These are phyloP conservation scores for Entelurus aequoreus DNA, from an alignment of 2,113 vertebrate species.

Conservation along the genomic window DNA sequence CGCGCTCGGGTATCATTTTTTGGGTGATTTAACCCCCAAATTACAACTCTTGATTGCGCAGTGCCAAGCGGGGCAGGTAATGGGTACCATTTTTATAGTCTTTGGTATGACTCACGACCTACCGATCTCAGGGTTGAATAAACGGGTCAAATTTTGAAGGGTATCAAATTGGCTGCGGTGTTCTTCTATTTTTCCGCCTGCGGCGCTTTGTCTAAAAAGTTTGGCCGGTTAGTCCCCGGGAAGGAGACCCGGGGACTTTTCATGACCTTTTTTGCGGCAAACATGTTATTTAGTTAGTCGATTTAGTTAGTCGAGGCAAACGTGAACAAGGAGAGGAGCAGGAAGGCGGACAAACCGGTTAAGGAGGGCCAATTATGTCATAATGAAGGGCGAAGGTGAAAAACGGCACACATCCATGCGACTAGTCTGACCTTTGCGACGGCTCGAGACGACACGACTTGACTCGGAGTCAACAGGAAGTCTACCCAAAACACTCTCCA, in stretches of 20 bases:
- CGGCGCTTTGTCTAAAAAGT: too few relatives aligned
- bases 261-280: conserved; percentile 49
- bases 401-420: conserved; percentile 54
- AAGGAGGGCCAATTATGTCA: conserved; percentile 30
- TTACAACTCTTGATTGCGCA: too few relatives aligned
- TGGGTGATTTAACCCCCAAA: too few relatives aligned
- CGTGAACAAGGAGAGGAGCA: conserved; percentile 12
- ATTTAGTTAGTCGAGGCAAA: conserved; percentile 12
- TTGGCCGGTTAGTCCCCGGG: conserved; percentile 47
- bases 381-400: conserved; percentile 19
- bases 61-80: too few relatives aligned
- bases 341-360: conserved; percentile 42
- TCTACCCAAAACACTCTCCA: conserved; percentile 14
- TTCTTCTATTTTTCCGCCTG: too few relatives aligned
- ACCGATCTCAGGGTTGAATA: too few relatives aligned
- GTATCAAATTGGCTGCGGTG: too few relatives aligned
- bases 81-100: too few relatives aligned
- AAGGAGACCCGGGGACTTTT: conserved; percentile 68
- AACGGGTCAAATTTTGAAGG: too few relatives aligned
- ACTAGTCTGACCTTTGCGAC: conserved; percentile 72
- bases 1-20: too few relatives aligned
- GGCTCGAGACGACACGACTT: conserved; percentile 23
- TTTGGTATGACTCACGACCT: too few relatives aligned
- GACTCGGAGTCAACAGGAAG: conserved; percentile 49
- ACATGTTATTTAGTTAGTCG: neutral